Conservation (phyloP, 2,797 vertebrate species). For the Coreius guichenoti region DNA sequence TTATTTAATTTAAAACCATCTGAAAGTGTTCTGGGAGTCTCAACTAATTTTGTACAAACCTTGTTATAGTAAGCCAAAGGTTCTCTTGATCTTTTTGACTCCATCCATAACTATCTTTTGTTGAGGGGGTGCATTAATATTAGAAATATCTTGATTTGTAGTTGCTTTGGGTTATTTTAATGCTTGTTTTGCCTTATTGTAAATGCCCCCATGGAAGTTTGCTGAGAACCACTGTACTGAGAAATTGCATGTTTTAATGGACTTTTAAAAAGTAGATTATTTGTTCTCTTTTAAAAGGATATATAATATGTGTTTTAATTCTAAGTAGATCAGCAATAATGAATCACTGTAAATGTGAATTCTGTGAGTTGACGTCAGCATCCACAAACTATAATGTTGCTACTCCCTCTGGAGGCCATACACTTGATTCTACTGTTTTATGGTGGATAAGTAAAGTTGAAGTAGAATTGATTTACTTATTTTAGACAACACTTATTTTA, state of each 20-base stretch:
- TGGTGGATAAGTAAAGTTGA: not conserved
- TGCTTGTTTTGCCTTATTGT: not conserved
- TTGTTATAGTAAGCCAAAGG: not conserved
- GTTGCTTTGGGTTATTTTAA: not conserved
- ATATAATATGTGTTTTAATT: not conserved
- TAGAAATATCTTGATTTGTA: not conserved
- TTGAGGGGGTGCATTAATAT: not conserved
- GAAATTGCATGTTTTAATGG: not conserved
- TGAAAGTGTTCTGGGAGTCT: not conserved
- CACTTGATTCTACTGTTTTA: not conserved
- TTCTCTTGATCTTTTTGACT: not conserved
- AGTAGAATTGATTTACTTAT: not conserved
- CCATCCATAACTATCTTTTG: not conserved
- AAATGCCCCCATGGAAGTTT: not conserved
- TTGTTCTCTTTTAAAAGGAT: not conserved
- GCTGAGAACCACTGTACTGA: not conserved
- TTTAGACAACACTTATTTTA: not conserved
- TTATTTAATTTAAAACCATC: not conserved
- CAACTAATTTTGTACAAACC: not conserved
- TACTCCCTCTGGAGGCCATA: constrained; percentile 21
- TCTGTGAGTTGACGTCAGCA: not conserved
- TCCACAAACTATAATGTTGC: not conserved
- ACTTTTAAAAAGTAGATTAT: not conserved
- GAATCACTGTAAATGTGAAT: constrained; percentile 1
- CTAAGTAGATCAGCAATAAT: not conserved